These are phyloP conservation scores for Thryonomys swinderianus DNA, from an alignment of 2,113 vertebrate genomes.

Conservation along the genomic window DNA sequence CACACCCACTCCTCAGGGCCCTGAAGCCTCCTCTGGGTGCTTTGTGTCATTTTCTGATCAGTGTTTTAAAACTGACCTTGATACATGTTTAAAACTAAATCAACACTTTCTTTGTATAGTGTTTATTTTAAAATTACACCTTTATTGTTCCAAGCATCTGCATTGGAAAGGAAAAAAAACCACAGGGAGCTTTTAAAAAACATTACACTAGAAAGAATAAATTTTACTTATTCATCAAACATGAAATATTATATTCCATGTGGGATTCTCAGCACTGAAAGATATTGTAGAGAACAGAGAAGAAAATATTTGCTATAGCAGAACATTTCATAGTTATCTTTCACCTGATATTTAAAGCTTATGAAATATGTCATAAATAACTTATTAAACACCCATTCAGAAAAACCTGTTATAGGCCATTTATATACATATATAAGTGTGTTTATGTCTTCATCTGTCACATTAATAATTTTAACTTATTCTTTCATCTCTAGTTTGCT, in stretches of 20 bases:
- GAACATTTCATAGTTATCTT: neutral
- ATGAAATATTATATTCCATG: neutral
- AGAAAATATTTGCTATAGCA: neutral
- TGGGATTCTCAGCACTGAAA: neutral
- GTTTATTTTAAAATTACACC: neutral
- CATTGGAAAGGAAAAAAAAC: neutral
- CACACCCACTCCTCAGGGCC: neutral
- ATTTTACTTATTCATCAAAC: neutral
- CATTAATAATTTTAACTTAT: neutral
- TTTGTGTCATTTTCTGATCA: neutral
- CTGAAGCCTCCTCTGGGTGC: neutral
- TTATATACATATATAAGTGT: neutral
- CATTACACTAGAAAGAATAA: neutral
- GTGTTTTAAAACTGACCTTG: neutral
- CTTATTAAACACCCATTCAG: neutral
- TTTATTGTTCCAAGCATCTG: neutral
- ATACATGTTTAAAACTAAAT: neutral
- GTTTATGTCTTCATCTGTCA: neutral
- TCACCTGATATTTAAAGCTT: neutral
- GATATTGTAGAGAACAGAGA: neutral
- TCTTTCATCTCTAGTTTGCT: neutral
- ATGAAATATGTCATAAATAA: conserved; percentile 10
- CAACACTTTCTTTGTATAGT: neutral
- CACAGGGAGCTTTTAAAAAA: neutral
- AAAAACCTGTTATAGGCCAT: neutral